Conservation (phyloP, 2,113 vertebrate genomes). For the Lethenteron camtschaticum region DNA sequence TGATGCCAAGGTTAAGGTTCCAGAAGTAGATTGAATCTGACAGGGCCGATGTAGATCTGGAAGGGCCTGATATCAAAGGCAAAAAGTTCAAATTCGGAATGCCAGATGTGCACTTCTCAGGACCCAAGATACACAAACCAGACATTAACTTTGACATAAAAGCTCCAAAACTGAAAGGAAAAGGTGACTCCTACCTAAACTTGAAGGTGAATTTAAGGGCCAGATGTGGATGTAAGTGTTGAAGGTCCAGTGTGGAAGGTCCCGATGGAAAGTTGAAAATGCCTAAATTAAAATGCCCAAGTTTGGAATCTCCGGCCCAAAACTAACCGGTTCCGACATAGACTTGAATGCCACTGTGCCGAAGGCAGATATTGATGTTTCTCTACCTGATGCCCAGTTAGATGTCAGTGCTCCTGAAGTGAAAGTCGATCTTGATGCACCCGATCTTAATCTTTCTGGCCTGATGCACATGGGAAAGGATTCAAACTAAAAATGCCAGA, state of each 20-base stretch:
- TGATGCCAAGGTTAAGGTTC: not conserved
- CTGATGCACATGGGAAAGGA: not conserved
- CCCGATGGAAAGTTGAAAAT: not conserved
- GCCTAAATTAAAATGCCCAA: constrained; percentile 2
- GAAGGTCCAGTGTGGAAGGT: constrained; percentile 5
- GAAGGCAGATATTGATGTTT: not conserved
- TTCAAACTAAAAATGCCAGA: not conserved
- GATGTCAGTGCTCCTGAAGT: constrained; percentile 1
- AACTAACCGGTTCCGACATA: not conserved
- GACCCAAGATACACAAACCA: not conserved
- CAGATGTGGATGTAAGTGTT: not conserved
- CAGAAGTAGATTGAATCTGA: not conserved
- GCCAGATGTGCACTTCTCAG: not conserved
- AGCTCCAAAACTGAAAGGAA: not conserved
- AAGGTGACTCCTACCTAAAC: not conserved
- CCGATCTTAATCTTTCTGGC: not conserved
- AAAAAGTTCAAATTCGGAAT: not conserved
- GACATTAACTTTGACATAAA: constrained; percentile 2
- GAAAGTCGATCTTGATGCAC: not conserved
- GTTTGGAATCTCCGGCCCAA: not conserved
- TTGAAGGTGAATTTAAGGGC: not conserved
- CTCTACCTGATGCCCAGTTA: not conserved
- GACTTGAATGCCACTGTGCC: not conserved
- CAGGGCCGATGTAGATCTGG: not conserved
- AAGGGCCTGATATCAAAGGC: not conserved